Conservation (phyloP, 2,113 vertebrate species). For the Hyaena hyaena region DNA sequence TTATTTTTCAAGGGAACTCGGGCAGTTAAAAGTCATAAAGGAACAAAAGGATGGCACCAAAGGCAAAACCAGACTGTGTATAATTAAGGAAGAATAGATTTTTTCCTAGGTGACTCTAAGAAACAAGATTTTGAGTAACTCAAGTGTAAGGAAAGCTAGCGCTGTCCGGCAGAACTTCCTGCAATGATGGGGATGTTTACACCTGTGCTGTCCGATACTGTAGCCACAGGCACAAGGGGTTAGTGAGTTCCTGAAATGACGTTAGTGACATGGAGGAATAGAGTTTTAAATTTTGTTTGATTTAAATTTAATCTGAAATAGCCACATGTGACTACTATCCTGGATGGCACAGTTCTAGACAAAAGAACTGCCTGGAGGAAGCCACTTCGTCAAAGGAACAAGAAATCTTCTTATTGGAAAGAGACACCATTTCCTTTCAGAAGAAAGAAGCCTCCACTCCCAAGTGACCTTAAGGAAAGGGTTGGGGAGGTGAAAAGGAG, state of each 20-base stretch:
- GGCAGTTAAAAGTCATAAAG: conserved; percentile 31
- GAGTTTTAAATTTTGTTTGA: not conserved
- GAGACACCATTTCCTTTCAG: not conserved
- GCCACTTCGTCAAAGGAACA: not conserved
- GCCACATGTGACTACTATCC: not conserved
- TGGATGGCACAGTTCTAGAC: not conserved
- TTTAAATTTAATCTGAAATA: conserved; percentile 59
- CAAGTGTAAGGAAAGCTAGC: not conserved
- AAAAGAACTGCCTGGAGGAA: not conserved
- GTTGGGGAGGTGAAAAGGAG: not conserved
- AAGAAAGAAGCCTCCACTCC: not conserved
- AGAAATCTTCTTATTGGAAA: not conserved
- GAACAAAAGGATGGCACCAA: not conserved
- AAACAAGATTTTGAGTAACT: conserved; percentile 51
- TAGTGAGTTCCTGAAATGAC: not conserved
- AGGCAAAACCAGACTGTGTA: conserved; percentile 17
- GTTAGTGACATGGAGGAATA: not conserved
- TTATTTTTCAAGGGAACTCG: conserved; percentile 55
- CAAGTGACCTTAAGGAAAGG: not conserved
- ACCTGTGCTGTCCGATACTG: not conserved
- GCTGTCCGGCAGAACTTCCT: not conserved
- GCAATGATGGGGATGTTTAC: not conserved
- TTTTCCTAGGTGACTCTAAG: conserved; percentile 25
- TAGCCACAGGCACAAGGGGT: not conserved
- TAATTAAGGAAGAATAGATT: not conserved